Evolutionary conservation across 2,113 vertebrate species (phyloP).

Genomic region (Noturus placidus): DNA sequence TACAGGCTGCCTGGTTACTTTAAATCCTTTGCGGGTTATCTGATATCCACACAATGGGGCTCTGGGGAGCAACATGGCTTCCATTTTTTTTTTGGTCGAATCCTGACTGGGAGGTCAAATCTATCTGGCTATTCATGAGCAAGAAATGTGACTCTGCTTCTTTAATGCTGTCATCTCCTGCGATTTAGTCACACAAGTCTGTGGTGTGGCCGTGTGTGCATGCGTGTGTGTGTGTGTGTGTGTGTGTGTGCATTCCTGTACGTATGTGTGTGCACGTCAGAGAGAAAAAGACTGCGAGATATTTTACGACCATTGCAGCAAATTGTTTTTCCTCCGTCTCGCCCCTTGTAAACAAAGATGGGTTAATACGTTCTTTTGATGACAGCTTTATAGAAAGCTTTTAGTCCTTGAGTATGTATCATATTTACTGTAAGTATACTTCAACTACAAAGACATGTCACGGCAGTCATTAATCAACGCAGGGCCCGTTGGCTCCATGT

Average conservation of each 20-base stretch:
- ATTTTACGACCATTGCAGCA: conserved; percentile 76
- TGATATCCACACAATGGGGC: conserved; percentile 87
- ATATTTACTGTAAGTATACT: conserved; percentile 84
- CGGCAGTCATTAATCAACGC: conserved; percentile 62
- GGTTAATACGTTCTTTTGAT: conserved; percentile 78
- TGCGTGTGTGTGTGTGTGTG: conserved; percentile 56
- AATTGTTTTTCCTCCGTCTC: conserved; percentile 74
- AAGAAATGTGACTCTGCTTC: conserved; percentile 93
- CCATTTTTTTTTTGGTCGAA: conserved; percentile 85
- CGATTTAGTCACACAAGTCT: conserved; percentile 83
- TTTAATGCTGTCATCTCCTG: conserved; percentile 89
- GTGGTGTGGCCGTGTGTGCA: conserved; percentile 49
- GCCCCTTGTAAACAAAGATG: conserved; percentile 82
- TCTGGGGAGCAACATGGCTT: conserved; percentile 78
- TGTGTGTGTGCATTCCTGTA: conserved; percentile 51
- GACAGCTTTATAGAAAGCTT: conserved; percentile 84
- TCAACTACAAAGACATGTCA: conserved; percentile 72
- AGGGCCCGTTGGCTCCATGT: conserved; percentile 61
- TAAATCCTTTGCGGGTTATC: conserved; percentile 83
- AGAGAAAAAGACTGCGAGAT: conserved; percentile 48
- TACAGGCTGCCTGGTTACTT: conserved; percentile 73
- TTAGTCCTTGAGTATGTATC: conserved; percentile 81
- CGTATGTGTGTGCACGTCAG: conserved; percentile 59
- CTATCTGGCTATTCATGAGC: conserved; percentile 99
- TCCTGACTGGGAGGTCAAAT: conserved; percentile 91